Base-by-base conservation (phyloP, 2,888 invertebrate genomes). In the Tetranychus truncatus region DNA sequence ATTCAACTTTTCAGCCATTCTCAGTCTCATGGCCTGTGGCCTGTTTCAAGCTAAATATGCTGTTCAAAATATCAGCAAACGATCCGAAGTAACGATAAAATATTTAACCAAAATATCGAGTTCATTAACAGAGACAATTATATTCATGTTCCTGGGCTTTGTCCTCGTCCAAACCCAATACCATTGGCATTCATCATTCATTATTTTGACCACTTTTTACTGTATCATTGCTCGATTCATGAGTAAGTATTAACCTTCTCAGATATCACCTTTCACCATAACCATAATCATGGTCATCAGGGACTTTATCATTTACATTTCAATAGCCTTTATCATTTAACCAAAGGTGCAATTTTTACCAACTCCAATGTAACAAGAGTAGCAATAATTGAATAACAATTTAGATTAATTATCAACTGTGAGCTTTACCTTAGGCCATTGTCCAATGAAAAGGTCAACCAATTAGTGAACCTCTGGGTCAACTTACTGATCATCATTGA, bases 131-230 rank as follows among this genome's bases (percentile, higher is more conserved):
- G 86, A 86, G 78, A 84, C 84, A 34, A 82, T 86, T 72, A 86
- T 86, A 76, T 86, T 86, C 82, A 82, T 86, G 78, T 86, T 86
- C 79, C 82, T 86, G 74, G 86, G 86, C 1, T 82, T 86, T 78
- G 83, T 84, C 76, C 79, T 86, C 66, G 83, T 86, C 21, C 82
- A 83, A 75, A 83, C 82, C 6, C 77, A 81, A 21, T 84, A 83
- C 77, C 79, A 79, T 3, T 85, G 84, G 84, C 82, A 84, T 78
- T 83, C 84, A 4, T 84, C 83, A 2, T 85, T 85, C 78, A 81
- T 82, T 2, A 77, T 84, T 24, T 84, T 83, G 83, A 81, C 83
- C 0, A 76, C 84, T 0, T 76, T 83, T 9, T 80, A 85, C 8
- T 84, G 84, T 79, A 80, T 85, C 18, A 77, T 83, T 65, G 81